Conservation (phyloP, 1,140 invertebrate species). For the Penaeus vannamei region DNA sequence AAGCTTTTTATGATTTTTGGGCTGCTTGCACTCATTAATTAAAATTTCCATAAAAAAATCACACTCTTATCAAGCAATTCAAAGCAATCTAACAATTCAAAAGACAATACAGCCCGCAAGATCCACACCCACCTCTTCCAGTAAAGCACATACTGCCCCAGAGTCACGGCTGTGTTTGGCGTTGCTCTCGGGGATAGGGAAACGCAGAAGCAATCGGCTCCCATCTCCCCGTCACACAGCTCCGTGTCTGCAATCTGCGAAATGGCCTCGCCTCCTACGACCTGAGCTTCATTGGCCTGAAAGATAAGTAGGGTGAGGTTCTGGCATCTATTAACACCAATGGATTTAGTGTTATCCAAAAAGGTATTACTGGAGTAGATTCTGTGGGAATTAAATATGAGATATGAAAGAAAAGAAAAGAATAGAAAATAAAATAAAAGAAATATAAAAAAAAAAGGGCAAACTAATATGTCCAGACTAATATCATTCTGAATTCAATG, state of each 20-base stretch:
- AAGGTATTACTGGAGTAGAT: too few relatives aligned
- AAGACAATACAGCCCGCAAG: neutral
- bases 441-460: neutral
- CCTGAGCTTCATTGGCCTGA: slow-evolving; percentile 60
- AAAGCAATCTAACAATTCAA: neutral
- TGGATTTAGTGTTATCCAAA: too few relatives aligned
- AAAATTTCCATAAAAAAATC: too few relatives aligned
- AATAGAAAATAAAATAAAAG: neutral
- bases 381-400: too few relatives aligned
- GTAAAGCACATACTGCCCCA: slow-evolving; percentile 82
- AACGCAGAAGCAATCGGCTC: slow-evolving; percentile 72
- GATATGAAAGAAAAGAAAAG: neutral
- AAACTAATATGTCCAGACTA: too few relatives aligned
- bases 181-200: slow-evolving; percentile 69
- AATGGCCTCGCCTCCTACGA: slow-evolving; percentile 69
- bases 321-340: too few relatives aligned
- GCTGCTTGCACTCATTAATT: too few relatives aligned
- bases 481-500: too few relatives aligned
- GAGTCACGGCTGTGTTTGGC: slow-evolving; percentile 67
- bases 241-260: slow-evolving; percentile 69
- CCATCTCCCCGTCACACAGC: slow-evolving; percentile 71
- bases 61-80: neutral
- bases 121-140: slow-evolving; percentile 79
- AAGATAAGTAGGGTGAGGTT: neutral
- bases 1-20: too few relatives aligned